Evolutionary conservation across 2,797 vertebrate species (phyloP), one percentile per base, ranked within the genome.

Genomic region (Tangara arthus): DNA sequence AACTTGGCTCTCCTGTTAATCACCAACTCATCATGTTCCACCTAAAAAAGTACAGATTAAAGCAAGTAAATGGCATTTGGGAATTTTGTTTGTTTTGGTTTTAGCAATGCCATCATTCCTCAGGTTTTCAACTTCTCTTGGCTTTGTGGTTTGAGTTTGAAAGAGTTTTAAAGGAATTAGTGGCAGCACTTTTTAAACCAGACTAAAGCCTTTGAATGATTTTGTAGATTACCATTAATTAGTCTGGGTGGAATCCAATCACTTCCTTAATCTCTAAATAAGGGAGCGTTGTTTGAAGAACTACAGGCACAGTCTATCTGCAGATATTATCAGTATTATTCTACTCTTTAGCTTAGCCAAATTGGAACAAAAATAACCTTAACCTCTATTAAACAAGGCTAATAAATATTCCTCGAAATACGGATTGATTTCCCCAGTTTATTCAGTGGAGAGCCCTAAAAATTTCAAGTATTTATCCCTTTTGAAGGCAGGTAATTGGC

Each of bases 351-450:
- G 11, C 28, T 86, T 65, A 50, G 32, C 39, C 47, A 91, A 94
- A 95, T 65, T 55, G 69, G 50, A 88, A 75, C 35, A 96, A 71
- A 90, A 86, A 65, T 71, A 94, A 72, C 41, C n/a, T 61, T 69
- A 76, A 57, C 70, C 32, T 72, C 70, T 37, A 50, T 83, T 90
- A 93, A 93, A 75, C 42, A 90, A 65, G 61, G 50, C 39, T 78
- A 87, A 85, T 85, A 94, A 92, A 80, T 87, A 93, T 70, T 70
- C 32, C 41, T 89, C 39, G 80, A 94, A 91, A 87, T 53, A 81
- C 39, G 71, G 57, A 68, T 70, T 77, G 41, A 89, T 83, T 91
- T 91, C 79, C 53, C 50, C 20, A 20, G 49, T 37, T 91, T 61
- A 78, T 78, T 83, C 53, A 55, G 14, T 44, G 28, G 23, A 81